Base-by-base conservation (phyloP, 1,140 invertebrate genomes). In the Drosophila leontia region DNA sequence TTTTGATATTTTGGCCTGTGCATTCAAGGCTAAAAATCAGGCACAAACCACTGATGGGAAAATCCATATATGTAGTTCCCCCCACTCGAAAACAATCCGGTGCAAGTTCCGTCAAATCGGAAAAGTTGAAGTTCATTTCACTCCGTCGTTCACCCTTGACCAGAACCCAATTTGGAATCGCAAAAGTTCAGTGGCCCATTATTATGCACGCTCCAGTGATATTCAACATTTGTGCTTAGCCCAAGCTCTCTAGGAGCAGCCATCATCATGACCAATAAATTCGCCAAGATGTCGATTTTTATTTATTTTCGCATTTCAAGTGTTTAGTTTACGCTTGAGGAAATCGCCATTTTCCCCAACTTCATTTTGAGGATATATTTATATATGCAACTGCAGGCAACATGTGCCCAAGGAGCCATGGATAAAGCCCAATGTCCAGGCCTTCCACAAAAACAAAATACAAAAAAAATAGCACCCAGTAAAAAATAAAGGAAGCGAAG, bases 241-340 rank as follows among this genome's bases (percentile, higher is more conserved):
- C 41, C 48, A 13, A 44, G 15, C 35, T 35, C 39, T 45, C 51
- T 45, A 29, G 62, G 39, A 41, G 47, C 59, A 50, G 51, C 29
- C 55, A 74, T 58, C 39, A 68, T 60, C 51, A 37, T 82, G 76
- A 74, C 75, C 80, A 87, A 87, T 87, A 87, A 87, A 88, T 87
- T 74, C 85, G 84, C 68, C 85, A 81, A 80, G 81, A 84, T 88
- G 85, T 90, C 85, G 70, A 90, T 81, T 90, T 84, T 90, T 88
- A 88, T 88, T 88, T 88, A 88, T 88, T 90, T 85, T 90, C 78
- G 70, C 85, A 88, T 88, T 78, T 90, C 85, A 75, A 88, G 81
- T 88, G 85, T 90, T 88, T 88, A 88, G 85, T 90, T 88, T 88
- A 90, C 85, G 85, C 85, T 90, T 79, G 78, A 88, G 85, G 84